Percentiles rank a stretch among this genome's conserved stretches.
Evolutionary conservation across 2,888 invertebrate species (phyloP).

Genomic region (Panzeria rudis): DNA sequence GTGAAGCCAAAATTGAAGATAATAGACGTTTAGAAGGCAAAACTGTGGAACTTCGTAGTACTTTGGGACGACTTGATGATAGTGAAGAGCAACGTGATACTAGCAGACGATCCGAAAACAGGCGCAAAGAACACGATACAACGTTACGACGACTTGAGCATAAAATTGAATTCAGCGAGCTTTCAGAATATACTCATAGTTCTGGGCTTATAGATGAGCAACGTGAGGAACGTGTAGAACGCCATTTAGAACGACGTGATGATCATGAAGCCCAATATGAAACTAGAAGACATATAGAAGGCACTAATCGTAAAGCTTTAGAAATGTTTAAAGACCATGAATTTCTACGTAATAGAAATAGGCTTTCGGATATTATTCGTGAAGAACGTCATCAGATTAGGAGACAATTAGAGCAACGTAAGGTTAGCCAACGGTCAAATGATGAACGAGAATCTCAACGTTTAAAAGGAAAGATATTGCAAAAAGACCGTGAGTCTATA

Average conservation of each 20-base stretch:
- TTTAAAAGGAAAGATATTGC: background rate
- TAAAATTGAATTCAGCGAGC: background rate
- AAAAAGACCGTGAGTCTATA: background rate
- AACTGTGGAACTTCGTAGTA: background rate
- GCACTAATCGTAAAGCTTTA: background rate
- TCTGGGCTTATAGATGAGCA: background rate
- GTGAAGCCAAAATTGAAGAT: background rate
- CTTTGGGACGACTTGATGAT: background rate
- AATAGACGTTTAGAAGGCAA: background rate
- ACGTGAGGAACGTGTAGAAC: constrained; percentile 12
- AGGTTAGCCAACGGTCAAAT: background rate
- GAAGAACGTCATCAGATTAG: background rate
- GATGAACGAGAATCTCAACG: background rate
- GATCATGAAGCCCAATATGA: background rate
- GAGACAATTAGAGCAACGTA: background rate
- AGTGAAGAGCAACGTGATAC: background rate
- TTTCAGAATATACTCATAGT: too few species aligned
- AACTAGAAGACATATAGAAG: background rate
- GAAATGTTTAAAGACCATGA: background rate
- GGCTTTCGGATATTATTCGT: background rate
- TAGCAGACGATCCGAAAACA: constrained; percentile 1
- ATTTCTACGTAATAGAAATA: background rate
- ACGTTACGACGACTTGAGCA: background rate
- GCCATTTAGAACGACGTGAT: background rate
- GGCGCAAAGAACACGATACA: background rate